Evolutionary conservation across 2,797 vertebrate species (phyloP).

Genomic region (Fistularia commersonii): DNA sequence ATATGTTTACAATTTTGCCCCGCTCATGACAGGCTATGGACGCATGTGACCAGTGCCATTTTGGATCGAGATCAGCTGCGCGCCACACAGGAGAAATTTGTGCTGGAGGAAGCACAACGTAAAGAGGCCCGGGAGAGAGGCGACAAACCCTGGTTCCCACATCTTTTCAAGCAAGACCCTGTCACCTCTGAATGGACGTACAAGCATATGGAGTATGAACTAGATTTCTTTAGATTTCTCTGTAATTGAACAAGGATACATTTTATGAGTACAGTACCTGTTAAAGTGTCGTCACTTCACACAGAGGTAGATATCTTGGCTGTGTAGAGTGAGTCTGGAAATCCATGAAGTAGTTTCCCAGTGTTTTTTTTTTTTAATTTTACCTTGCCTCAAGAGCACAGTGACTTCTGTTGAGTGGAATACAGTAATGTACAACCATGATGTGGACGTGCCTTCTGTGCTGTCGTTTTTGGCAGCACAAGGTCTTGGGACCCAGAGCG

Average conservation of each 20-base stretch:
- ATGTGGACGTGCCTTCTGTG: not conserved
- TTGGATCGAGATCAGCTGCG: constrained; percentile 84
- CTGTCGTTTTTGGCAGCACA: constrained; percentile 58
- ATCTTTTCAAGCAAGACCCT: constrained; percentile 81
- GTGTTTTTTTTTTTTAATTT: no score
- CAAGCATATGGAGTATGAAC: constrained; percentile 84
- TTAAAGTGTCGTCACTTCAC: not conserved
- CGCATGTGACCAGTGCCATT: constrained; percentile 90
- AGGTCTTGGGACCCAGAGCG: constrained; percentile 85
- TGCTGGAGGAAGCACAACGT: constrained; percentile 90
- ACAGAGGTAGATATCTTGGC: no score
- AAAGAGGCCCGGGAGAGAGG: constrained; percentile 76
- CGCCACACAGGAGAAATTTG: constrained; percentile 91
- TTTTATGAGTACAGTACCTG: not conserved
- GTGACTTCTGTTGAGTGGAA: no score
- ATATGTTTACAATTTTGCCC: not conserved
- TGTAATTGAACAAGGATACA: no score
- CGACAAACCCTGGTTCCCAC: constrained; percentile 79
- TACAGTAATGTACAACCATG: not conserved
- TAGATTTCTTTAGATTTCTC: no score
- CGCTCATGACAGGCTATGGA: constrained; percentile 82
- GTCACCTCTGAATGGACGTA: constrained; percentile 85
- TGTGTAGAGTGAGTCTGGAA: no score
- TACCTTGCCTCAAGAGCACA: no score
- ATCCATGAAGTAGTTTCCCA: no score